phyloP scores from a whole-genome alignment of 2,888 invertebrate species.

The Nephrotoma flavescens region DNA sequence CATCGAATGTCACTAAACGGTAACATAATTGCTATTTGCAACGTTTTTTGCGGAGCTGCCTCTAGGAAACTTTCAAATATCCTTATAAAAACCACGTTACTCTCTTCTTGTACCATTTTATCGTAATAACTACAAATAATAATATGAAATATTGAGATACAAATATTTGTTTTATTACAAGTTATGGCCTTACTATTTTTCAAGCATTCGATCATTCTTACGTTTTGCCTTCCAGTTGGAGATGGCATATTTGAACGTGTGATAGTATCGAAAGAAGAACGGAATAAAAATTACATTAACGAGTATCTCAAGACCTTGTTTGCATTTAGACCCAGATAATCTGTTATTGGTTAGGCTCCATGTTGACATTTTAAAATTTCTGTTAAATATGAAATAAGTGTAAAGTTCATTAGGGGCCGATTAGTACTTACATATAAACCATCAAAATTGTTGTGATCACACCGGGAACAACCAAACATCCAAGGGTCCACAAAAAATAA shows the following conservation, averaged over 20 bases:
- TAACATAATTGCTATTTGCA: slow-evolving; percentile 56
- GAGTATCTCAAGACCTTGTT: not conserved
- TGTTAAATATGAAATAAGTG: not conserved
- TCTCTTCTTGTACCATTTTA: slow-evolving; percentile 63
- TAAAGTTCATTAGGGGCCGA: not conserved
- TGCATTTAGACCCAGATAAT: not conserved
- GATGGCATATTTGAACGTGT: slow-evolving; percentile 18
- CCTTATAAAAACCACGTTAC: slow-evolving; percentile 60
- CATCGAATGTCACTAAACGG: not conserved
- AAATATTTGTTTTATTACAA: not conserved
- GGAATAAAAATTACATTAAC: not conserved
- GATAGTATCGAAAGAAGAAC: slow-evolving; percentile 16
- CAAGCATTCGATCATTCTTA: slow-evolving; percentile 16
- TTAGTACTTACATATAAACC: slow-evolving; percentile 20
- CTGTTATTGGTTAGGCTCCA: not conserved
- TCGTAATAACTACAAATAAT: slow-evolving; percentile 39
- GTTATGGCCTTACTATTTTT: slow-evolving; percentile 15
- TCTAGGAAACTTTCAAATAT: slow-evolving; percentile 70
- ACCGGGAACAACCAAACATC: slow-evolving; percentile 21
- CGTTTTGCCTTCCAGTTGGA: slow-evolving; percentile 19
- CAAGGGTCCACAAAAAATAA: slow-evolving; percentile 21
- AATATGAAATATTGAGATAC: not conserved
- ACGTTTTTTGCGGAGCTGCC: slow-evolving; percentile 64
- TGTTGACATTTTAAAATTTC: not conserved
- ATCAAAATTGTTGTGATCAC: slow-evolving; percentile 20